These are phyloP conservation scores for Mesodorylaimus sp. DNA, from an alignment of 2,888 invertebrate species.

Conservation along the genomic window DNA sequence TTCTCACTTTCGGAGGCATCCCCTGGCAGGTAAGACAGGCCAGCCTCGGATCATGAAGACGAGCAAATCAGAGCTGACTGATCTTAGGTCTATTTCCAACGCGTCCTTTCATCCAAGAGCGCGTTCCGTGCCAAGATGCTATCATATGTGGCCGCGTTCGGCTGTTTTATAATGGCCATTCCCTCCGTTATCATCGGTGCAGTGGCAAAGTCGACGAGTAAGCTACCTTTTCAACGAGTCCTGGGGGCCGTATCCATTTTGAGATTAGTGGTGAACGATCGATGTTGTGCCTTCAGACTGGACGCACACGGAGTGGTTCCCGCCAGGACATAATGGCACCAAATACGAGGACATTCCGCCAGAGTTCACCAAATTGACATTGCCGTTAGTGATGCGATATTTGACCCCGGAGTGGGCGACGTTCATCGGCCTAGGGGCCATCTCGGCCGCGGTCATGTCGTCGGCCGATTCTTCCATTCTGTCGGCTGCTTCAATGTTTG, in stretches of 20 bases:
- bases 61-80: slow-evolving; percentile 1
- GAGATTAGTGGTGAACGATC: background rate
- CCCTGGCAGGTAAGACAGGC: slow-evolving; percentile 62
- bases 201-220: slow-evolving; percentile 81
- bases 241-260: background rate
- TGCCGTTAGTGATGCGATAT: slow-evolving; percentile 89
- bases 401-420: slow-evolving; percentile 86
- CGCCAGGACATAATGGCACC: slow-evolving; percentile 27
- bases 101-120: slow-evolving; percentile 85
- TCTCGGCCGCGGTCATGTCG: slow-evolving; percentile 97
- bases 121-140: slow-evolving; percentile 77
- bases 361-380: slow-evolving; percentile 67
- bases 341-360: slow-evolving; percentile 22
- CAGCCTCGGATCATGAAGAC: slow-evolving; percentile 1
- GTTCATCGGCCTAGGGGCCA: slow-evolving; percentile 91
- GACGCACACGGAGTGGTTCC: slow-evolving; percentile 64
- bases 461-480: slow-evolving; percentile 95
- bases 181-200: slow-evolving; percentile 92
- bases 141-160: slow-evolving; percentile 84
- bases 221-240: background rate
- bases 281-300: slow-evolving; percentile 47
- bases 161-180: slow-evolving; percentile 88
- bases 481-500: slow-evolving; percentile 96
- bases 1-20: slow-evolving; percentile 82
- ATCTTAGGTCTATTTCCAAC: slow-evolving; percentile 76